phyloP scores from a whole-genome alignment of 2,888 invertebrate genomes.

The Aphrophora alni region DNA sequence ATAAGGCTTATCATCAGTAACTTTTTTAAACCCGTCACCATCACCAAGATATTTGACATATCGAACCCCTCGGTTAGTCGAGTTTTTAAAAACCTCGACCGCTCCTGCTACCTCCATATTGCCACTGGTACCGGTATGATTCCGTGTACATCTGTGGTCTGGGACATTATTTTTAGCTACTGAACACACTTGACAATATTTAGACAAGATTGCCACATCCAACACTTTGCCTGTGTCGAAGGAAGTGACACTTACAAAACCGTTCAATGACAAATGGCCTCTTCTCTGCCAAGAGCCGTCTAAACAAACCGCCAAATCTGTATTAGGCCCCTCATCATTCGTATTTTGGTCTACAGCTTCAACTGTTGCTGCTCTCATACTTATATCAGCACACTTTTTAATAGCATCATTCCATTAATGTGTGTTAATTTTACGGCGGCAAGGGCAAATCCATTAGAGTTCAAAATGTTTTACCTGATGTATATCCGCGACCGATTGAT shows the following conservation, averaged over 20 bases:
- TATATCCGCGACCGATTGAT: neutral
- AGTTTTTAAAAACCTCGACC: constrained; percentile 2
- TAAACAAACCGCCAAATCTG: neutral
- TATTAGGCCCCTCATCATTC: neutral
- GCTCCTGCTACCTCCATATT: neutral
- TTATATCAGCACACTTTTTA: neutral
- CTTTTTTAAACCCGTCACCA: neutral
- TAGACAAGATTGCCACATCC: neutral
- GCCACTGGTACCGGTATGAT: neutral
- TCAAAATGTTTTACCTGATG: neutral
- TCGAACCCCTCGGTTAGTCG: neutral
- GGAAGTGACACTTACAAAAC: neutral
- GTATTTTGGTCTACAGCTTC: neutral
- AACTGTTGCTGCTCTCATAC: neutral
- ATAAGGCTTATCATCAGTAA: no score
- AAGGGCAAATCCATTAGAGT: neutral
- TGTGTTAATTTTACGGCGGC: neutral
- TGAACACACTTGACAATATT: neutral
- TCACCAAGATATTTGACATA: neutral
- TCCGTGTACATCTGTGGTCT: neutral
- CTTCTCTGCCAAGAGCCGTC: neutral
- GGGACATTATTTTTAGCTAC: constrained; percentile 3
- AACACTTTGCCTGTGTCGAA: neutral
- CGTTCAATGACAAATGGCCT: neutral
- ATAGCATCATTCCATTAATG: neutral